These are phyloP conservation scores for Aphis craccivora DNA, from an alignment of 1,140 invertebrate species.

Conservation along the genomic window DNA sequence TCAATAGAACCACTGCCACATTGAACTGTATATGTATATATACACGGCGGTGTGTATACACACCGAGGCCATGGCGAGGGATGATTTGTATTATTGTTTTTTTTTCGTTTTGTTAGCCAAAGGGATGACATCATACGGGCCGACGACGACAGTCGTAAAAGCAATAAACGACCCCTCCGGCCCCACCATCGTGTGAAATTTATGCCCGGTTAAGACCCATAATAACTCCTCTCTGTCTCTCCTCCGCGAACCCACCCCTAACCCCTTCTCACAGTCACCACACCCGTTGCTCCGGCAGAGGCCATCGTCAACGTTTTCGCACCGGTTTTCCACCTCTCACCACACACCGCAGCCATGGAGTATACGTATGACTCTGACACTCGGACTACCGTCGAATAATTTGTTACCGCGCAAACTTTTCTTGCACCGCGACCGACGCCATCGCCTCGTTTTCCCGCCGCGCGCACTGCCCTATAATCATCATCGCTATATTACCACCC, in stretches of 20 bases:
- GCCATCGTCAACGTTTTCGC: conserved; percentile 35
- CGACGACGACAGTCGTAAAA: conserved; percentile 43
- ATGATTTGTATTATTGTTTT: conserved; percentile 40
- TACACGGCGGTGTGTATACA: not conserved
- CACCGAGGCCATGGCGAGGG: not conserved
- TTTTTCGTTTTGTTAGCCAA: conserved; percentile 23
- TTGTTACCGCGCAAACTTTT: conserved; percentile 44
- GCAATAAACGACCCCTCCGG: conserved; percentile 36
- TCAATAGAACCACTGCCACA: not conserved
- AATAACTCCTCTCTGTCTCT: not conserved
- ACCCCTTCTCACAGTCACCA: not conserved
- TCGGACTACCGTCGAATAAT: conserved; percentile 46
- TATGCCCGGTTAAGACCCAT: conserved; percentile 23
- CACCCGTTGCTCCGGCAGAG: not conserved
- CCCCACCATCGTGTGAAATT: not conserved
- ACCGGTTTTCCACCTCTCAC: conserved; percentile 9
- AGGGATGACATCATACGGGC: conserved; percentile 20
- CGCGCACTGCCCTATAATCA: not conserved
- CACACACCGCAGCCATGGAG: not conserved
- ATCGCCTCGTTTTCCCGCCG: not conserved
- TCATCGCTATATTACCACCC: not conserved
- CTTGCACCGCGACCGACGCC: not conserved
- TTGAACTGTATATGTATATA: not conserved
- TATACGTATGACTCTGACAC: conserved; percentile 48
- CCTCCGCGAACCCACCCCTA: not conserved